A percentile compares a stretch with the other conserved stretches of the same genome.
Conservation (phyloP, 2,888 invertebrate genomes). For the Dryocosmus kuriphilus region DNA sequence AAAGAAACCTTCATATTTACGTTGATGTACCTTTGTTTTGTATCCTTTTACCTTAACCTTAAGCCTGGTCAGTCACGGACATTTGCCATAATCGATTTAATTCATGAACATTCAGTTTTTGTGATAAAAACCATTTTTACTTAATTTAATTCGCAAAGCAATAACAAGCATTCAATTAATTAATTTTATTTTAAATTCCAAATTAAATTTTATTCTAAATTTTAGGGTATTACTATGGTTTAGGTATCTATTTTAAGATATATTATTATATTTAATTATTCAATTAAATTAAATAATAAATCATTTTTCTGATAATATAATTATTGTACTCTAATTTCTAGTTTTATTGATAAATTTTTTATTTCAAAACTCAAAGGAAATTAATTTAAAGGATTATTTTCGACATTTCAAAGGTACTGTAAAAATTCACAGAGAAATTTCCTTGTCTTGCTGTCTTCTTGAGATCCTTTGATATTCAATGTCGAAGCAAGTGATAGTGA, state of each 20-base stretch:
- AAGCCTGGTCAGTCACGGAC: not conserved
- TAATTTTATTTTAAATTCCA: not conserved
- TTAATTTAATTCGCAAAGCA: not conserved
- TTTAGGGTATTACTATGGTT: not conserved
- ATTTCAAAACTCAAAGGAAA: not conserved
- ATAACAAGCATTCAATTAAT: not conserved
- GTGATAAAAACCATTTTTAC: not conserved
- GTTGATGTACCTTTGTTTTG: not conserved
- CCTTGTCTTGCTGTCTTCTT: conserved; percentile 16
- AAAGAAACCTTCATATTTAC: not conserved
- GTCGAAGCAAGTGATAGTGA: conserved; percentile 33
- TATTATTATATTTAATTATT: too few relatives aligned
- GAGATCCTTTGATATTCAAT: conserved; percentile 31
- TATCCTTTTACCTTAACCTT: conserved; percentile 10
- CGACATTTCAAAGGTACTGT: not conserved
- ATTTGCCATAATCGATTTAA: not conserved
- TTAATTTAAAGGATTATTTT: not conserved
- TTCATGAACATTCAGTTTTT: conserved; percentile 2
- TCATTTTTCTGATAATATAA: too few relatives aligned
- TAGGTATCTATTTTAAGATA: too few relatives aligned
- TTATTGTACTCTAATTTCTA: too few relatives aligned
- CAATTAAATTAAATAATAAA: too few relatives aligned
- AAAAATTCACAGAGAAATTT: conserved; percentile 6
- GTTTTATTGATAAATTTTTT: not conserved
- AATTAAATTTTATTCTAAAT: too few relatives aligned